Base-by-base conservation (phyloP, 2,888 invertebrate species). In the Herminia tarsipennalis region DNA sequence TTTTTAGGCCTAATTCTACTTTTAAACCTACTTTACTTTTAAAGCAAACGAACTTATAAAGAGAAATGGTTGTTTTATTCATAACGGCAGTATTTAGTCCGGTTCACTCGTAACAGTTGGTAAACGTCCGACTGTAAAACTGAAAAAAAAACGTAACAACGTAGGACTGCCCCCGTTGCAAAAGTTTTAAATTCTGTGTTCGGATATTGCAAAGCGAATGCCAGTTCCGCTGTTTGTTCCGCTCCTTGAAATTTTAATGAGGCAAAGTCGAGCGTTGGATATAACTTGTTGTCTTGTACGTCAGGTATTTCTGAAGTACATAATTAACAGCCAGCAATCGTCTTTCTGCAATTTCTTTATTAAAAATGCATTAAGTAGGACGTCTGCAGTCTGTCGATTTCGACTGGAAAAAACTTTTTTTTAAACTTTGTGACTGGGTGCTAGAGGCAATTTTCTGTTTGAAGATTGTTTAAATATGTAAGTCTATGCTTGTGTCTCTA, bases 211-310 rank as follows among this genome's bases (percentile, higher is more conserved):
- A 66, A 48, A 56, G 54, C 50, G 68, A 63, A 41, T 35, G 56
- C 51, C 48, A 43, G 52, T 48, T 61, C 58, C 28, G 52, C 55
- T 75, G 70, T 73, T 75, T 76, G 76, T 70, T 70, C 67, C 65
- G 62, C 70, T 63, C 44, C 58, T 66, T 76, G 73, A 79, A 80
- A 78, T 73, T 76, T 79, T 79, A 75, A 80, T 78, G 76, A 77
- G 62, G 47, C 65, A 67, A 64, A 66, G 61, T 69, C 60, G 51
- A 47, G 52, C 54, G 44, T 45, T 62, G 44, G 56, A 50, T 54
- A 50, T 58, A 50, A 55, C 47, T 60, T 43, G 46, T 55, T 59
- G 49, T 55, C 32, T 47, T 56, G 33, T 24, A 34, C 34, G 44
- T 50, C 44, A 53, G 55, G 48, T 48, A 47, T 60, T 53, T 62